These are phyloP conservation scores for Rousettus madagascariensis DNA, from an alignment of 2,797 vertebrate genomes.

Conservation along the genomic window DNA sequence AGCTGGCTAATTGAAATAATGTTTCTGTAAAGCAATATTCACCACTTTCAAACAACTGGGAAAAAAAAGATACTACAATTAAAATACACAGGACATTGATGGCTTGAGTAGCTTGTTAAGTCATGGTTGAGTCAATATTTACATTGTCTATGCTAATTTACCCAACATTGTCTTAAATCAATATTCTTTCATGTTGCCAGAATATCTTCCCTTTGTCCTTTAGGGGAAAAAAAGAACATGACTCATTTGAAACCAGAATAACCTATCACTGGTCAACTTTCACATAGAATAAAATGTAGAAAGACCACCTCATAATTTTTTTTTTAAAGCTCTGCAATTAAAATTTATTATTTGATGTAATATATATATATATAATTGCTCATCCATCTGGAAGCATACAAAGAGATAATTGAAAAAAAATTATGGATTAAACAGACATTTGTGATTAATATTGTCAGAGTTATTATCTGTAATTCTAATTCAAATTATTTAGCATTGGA, in stretches of 20 bases:
- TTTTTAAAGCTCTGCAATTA: not conserved
- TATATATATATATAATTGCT: not conserved
- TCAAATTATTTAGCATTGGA: constrained; percentile 43
- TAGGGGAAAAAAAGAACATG: not conserved
- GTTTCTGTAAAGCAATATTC: not conserved
- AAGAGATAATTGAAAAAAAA: constrained; percentile 49
- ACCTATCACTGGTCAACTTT: not conserved
- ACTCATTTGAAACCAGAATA: constrained; percentile 14
- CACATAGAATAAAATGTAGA: not conserved
- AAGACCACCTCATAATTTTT: not conserved
- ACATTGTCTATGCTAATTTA: not conserved
- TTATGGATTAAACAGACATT: constrained; percentile 32
- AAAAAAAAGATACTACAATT: not conserved
- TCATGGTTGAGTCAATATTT: not conserved
- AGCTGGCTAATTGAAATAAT: not conserved
- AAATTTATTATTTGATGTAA: constrained; percentile 30
- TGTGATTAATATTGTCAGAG: constrained; percentile 53
- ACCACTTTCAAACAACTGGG: not conserved
- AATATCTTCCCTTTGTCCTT: not conserved
- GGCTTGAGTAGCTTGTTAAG: not conserved
- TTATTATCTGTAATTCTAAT: constrained; percentile 52
- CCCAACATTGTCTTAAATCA: not conserved
- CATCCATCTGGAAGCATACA: not conserved
- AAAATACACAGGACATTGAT: not conserved
- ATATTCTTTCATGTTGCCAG: not conserved